Evolutionary conservation across 2,113 vertebrate genomes (phyloP).

Genomic region (Gavialis gangeticus): DNA sequence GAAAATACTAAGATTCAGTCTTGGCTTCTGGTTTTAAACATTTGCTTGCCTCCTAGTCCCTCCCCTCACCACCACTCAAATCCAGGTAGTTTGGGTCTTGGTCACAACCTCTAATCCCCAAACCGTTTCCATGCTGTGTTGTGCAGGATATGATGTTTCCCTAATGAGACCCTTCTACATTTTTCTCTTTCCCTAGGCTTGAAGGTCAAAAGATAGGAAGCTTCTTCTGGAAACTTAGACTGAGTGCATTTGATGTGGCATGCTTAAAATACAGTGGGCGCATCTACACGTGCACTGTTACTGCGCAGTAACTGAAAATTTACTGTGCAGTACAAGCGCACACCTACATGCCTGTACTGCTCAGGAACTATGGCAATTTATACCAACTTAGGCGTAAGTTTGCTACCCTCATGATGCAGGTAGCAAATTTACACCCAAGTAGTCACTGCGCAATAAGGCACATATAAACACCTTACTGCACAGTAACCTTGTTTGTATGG

Average conservation of each 20-base stretch:
- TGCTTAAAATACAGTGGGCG: not conserved
- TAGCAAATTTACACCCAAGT: too few relatives aligned
- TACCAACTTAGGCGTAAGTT: too few relatives aligned
- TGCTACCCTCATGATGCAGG: too few relatives aligned
- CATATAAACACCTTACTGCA: too few relatives aligned
- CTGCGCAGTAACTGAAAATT: too few relatives aligned
- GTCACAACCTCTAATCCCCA: not conserved
- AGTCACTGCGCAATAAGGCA: too few relatives aligned
- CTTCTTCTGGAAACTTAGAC: not conserved
- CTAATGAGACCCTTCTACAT: not conserved
- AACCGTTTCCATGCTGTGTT: not conserved
- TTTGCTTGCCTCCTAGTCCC: not conserved
- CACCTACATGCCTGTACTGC: too few relatives aligned
- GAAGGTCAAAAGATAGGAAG: too few relatives aligned
- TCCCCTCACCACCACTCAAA: not conserved
- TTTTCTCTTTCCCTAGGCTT: not conserved
- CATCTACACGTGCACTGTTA: too few relatives aligned
- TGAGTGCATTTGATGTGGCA: not conserved
- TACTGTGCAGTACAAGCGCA: too few relatives aligned
- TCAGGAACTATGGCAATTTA: too few relatives aligned
- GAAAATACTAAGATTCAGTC: not conserved
- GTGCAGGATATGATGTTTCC: not conserved
- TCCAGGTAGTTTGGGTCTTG: not conserved
- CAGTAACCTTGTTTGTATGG: too few relatives aligned
- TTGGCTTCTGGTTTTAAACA: not conserved